Percentiles rank a stretch among this genome's conserved stretches.
phyloP scores from a whole-genome alignment of 2,113 vertebrate species.

The Caranx ignobilis region DNA sequence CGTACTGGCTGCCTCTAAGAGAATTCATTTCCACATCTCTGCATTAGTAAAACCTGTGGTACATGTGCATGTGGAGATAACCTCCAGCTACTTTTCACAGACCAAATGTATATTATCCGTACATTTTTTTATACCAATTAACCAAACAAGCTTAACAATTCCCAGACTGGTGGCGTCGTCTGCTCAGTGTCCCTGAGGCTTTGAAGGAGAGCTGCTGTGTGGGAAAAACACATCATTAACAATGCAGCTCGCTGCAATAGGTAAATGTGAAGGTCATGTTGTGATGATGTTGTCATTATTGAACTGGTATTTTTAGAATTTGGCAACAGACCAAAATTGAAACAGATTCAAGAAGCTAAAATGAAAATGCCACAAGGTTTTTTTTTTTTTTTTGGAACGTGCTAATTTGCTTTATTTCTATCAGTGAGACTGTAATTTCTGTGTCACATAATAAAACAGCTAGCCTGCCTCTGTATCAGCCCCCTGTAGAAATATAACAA shows the following conservation, averaged over 20 bases:
- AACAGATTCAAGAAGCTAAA: not conserved
- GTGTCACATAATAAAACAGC: too few species aligned
- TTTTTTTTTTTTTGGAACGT: too few species aligned
- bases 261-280: constrained; percentile 45
- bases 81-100: constrained; percentile 1
- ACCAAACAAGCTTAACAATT: constrained; percentile 26
- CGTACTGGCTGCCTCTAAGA: constrained; percentile 7
- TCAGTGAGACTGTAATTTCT: too few species aligned
- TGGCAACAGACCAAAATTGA: not conserved
- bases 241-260: constrained; percentile 23
- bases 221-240: constrained; percentile 51
- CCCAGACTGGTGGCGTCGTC: constrained; percentile 8
- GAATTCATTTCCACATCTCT: constrained; percentile 8
- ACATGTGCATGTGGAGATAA: not conserved
- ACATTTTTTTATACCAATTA: constrained; percentile 18
- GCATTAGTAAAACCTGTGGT: not conserved
- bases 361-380: too few species aligned
- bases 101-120: constrained; percentile 10
- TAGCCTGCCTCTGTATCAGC: too few species aligned
- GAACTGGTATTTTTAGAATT: not conserved
- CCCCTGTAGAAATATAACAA: too few species aligned
- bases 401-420: too few species aligned
- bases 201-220: constrained; percentile 14
- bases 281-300: constrained; percentile 17
- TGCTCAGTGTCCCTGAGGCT: constrained; percentile 21